Base-by-base conservation (phyloP, 2,113 vertebrate species). In the Fulica atra region DNA sequence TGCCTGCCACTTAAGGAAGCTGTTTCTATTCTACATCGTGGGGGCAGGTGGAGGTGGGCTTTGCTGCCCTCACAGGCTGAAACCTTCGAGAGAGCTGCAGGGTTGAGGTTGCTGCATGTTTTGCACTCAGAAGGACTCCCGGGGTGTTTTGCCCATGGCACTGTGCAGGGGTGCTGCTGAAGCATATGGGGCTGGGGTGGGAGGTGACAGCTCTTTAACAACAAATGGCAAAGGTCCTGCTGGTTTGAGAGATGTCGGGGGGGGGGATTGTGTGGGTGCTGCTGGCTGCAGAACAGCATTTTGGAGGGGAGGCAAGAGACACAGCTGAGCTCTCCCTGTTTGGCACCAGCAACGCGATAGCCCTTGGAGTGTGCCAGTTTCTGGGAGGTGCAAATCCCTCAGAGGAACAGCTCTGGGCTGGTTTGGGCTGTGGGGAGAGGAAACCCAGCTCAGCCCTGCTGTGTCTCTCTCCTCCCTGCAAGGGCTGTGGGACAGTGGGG, bases 171-270 rank as follows among this genome's bases (percentile, higher is more conserved):
- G 19, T 54, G 56, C 36, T 70, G 51, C 16, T 16, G 51, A 61
- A 70, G 18, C 3, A 9, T 1, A 17, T 7, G 6, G 33, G 25
- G 40, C 63, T 40, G 48, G 48, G 19, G 1, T 14, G 38, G 64
- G 80, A 88, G 25, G 21, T 40, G n/a, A 25, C 61, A 54, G 36
- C 63, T 60, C 54, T 80, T 36, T 23, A 70, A 40, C 7, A 72
- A 28, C 61, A 63, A 72, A 38, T 0, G 5, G 65, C 6, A 44
- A n/a, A 81, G 20, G 20, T 66, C 6, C 31, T 4, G 3, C 28
- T 4, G 0, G 0, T 38, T 81, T n/a, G 33, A 25, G 9, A 3
- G 56, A 28, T 40, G 56, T 7, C 1, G 16, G n/a, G 36, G 16
- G n/a, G 36, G 56, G 44, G 18, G 48, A 31, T 50, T 51, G 10